Evolutionary conservation across 2,113 vertebrate genomes (phyloP), one percentile per base, ranked within the genome.

Genomic region (Podocnemis expansa): DNA sequence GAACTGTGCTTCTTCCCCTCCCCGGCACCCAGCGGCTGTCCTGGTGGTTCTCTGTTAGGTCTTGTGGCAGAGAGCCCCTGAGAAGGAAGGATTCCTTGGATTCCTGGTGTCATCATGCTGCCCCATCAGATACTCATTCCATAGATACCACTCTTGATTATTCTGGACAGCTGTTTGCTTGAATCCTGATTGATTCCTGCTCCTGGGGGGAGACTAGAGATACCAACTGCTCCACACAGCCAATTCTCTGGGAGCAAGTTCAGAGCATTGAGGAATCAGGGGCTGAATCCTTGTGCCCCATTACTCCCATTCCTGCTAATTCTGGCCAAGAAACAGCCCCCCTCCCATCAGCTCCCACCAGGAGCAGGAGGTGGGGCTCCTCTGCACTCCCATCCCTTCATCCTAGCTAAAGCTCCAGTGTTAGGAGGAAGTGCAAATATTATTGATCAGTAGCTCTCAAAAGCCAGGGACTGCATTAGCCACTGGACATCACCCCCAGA

Each of bases 1-100:
- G 78, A 47, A 49, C 21, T 58, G 11, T 13, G 34, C 24, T n/a
- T 17, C 22, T 54, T 76, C 25, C 21, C 63, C 29, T n/a, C 76
- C 24, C 76, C 8, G 7, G 38, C 7, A 60, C 8, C 24, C 25
- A 52, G 58, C 22, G 25, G 14, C n/a, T 27, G 41, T 34, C 22
- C 4, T 1, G 19, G 45, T 34, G 51, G 70, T 2, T 5, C 0
- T 8, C 21, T 8, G 89, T 0, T 1, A 0, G 3, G 4, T 0
- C 7, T 19, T 60, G 60, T 24, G 2, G 51, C 52, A 25, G 38
- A 52, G 38, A 51, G 24, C 3, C 1, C 67, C 54, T 27, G 11
- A 3, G 3, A 52, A 27, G 41, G 12, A 51, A 70, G 14, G n/a
- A 51, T 78, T 70, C 41, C 70, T 29, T 78, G 47, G 70, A 43